Base-by-base conservation (phyloP, 2,888 invertebrate genomes). In the Ormia ochracea region DNA sequence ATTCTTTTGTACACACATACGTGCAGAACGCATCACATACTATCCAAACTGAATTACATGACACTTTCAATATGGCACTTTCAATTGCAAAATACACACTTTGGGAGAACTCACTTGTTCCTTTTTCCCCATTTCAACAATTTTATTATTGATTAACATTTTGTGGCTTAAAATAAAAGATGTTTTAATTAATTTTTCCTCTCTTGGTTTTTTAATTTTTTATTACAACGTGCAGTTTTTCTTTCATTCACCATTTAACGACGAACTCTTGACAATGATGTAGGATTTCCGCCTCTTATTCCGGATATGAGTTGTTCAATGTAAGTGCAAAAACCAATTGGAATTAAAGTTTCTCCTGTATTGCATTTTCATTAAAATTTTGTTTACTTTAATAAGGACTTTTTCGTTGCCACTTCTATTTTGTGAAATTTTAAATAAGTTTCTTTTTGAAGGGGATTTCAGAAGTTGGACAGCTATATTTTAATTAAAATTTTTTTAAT, bases 151-250 rank as follows among this genome's bases (percentile, higher is more conserved):
- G 80, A 80, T 80, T 68, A 76, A 76, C 59, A 63, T 58, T 23
- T 50, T 66, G 56, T 38, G 78, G 69, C 10, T 48, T 52, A 36
- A 52, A 74, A 33, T 19, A 69, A 63, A 45, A 28, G 33, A 48
- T 31, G 70, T 79, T 75, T 79, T 79, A 79, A 79, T 79, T 75
- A 75, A 75, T 65, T 50, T 74, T 70, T 61, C 31, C 54, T 61
- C 14, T 54, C n/a, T n/a, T n/a, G n/a, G n/a, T n/a, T n/a, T n/a
- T n/a, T n/a, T n/a, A n/a, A n/a, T n/a, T n/a, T n/a, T n/a, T n/a
- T n/a, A n/a, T n/a, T n/a, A n/a, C n/a, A n/a, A n/a, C n/a, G n/a
- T 38, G 21, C 10, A 41, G n/a, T 12, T 9, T 23, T 45, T 23
- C 43, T 45, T 43, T 10, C 14, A 23, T 17, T 23, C 17, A 17